phyloP scores from a whole-genome alignment of 35 echinoderm and acorn worm genomes.

The Patiria miniata region DNA sequence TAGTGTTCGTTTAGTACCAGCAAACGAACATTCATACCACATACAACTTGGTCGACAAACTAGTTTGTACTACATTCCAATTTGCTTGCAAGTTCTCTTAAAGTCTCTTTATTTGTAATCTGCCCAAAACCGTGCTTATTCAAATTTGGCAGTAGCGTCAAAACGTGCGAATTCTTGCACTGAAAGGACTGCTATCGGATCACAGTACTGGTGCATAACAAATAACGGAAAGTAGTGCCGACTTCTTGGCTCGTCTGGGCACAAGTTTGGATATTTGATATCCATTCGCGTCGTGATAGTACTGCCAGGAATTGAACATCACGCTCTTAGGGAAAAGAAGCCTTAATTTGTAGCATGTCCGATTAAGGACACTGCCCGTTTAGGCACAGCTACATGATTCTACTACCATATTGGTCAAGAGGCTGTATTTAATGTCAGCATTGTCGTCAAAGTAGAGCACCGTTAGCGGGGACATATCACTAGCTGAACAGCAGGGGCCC shows the following conservation, averaged over 20 bases:
- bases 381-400: slow-evolving; percentile 70
- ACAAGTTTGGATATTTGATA: background rate
- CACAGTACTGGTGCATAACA: background rate
- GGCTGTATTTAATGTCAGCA: slow-evolving; percentile 61
- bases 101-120: background rate
- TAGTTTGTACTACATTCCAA: background rate
- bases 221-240: background rate
- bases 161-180: background rate
- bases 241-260: background rate
- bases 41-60: background rate
- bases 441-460: slow-evolving; percentile 67
- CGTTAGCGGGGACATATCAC: slow-evolving; percentile 43
- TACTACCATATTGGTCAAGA: slow-evolving; percentile 68
- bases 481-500: slow-evolving; percentile 78
- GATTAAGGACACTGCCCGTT: background rate
- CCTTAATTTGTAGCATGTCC: background rate
- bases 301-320: slow-evolving; percentile 21
- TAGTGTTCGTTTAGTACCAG: slow-evolving; percentile 13
- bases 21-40: slow-evolving; percentile 13
- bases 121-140: background rate
- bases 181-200: background rate
- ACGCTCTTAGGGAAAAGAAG: background rate
- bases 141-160: slow-evolving; percentile 13
- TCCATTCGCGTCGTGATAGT: slow-evolving; percentile 21
- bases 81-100: background rate